Conservation (phyloP, 2,797 vertebrate species). For the Cuniculus paca region DNA sequence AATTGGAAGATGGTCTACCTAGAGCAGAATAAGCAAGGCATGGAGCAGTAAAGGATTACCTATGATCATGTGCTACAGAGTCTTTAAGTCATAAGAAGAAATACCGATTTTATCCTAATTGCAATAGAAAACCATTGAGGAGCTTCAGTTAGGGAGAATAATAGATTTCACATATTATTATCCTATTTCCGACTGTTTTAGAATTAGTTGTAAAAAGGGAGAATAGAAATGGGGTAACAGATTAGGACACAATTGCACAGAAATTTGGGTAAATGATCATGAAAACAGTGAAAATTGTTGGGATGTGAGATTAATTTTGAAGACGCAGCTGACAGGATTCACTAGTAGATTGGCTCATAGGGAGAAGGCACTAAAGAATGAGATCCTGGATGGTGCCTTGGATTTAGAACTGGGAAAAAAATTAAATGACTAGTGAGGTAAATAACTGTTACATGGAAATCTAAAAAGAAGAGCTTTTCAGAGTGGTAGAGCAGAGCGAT, state of each 20-base stretch:
- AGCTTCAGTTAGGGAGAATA: neutral
- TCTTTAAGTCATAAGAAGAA: neutral
- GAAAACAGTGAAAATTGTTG: neutral
- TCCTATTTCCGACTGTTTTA: neutral
- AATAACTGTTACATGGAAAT: neutral
- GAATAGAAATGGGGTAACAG: neutral
- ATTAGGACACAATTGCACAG: neutral
- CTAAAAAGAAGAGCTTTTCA: neutral
- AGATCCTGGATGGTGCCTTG: neutral
- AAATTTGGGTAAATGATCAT: neutral
- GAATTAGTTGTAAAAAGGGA: neutral
- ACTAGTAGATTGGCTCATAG: neutral
- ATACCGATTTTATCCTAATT: conserved; percentile 20
- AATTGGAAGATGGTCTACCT: neutral
- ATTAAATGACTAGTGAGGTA: neutral
- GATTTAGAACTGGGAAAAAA: neutral
- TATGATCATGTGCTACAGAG: neutral
- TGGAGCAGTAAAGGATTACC: neutral
- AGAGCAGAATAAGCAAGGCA: neutral
- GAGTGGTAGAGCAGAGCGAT: neutral
- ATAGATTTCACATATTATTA: neutral
- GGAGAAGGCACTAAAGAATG: neutral
- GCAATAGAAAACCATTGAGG: neutral
- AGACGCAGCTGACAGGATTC: neutral
- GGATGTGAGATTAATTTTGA: neutral